Percentiles rank a stretch among this genome's conserved stretches.
Conservation (phyloP, 1,140 invertebrate genomes). For the Aphis craccivora region DNA sequence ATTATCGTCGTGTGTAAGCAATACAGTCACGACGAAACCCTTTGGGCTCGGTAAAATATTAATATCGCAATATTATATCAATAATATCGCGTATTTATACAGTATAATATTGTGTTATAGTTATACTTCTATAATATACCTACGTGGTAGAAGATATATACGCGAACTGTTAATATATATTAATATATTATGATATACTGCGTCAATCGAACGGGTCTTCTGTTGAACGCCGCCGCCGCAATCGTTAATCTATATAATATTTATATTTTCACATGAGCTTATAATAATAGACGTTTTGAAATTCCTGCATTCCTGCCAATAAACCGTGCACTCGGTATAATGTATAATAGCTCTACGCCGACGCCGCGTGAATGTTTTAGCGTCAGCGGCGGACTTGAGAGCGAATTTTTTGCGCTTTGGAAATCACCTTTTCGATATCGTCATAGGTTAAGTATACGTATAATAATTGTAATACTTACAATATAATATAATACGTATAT, state of each 20-base stretch:
- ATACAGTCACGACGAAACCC: background rate
- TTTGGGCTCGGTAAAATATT: background rate
- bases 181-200: background rate
- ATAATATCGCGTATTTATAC: no score
- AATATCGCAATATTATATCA: no score
- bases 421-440: background rate
- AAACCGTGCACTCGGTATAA: background rate
- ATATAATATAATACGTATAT: no score
- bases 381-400: background rate
- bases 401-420: background rate
- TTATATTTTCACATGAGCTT: background rate
- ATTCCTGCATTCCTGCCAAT: conserved; percentile 5
- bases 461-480: no score
- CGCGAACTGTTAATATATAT: no score
- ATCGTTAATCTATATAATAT: conserved; percentile 13
- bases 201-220: background rate
- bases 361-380: background rate
- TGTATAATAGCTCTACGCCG: background rate
- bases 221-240: background rate
- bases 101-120: no score
- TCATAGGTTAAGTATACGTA: no score
- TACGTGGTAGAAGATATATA: no score
- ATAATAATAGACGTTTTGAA: conserved; percentile 7
- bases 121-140: no score
- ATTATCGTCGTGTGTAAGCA: background rate